phyloP scores from a whole-genome alignment of 2,888 invertebrate genomes.

The Epirrhoe tristata region DNA sequence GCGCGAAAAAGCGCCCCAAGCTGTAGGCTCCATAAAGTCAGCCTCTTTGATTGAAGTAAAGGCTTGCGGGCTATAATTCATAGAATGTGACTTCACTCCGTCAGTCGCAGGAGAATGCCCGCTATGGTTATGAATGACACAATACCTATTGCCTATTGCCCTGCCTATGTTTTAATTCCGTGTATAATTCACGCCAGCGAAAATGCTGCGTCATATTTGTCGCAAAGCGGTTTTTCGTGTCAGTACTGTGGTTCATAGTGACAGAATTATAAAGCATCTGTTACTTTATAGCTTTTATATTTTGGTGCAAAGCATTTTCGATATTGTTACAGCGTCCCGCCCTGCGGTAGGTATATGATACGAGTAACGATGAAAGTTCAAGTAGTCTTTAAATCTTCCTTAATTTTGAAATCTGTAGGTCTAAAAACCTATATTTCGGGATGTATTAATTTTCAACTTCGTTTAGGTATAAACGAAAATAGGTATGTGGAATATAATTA shows the following conservation, averaged over 20 bases:
- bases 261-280: slow-evolving; percentile 37
- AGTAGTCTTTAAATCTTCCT: no score
- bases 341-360: no score
- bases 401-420: no score
- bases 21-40: slow-evolving; percentile 4
- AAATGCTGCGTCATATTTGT: slow-evolving; percentile 39
- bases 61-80: background rate
- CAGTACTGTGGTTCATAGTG: slow-evolving; percentile 27
- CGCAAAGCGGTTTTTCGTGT: slow-evolving; percentile 40
- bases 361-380: no score
- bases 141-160: background rate
- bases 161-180: background rate
- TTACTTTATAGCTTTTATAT: slow-evolving; percentile 10
- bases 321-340: no score
- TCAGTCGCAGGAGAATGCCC: background rate
- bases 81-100: background rate
- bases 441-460: no score
- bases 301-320: background rate
- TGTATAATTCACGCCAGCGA: slow-evolving; percentile 12
- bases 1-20: background rate
- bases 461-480: no score
- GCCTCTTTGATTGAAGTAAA: slow-evolving; percentile 10
- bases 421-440: no score
- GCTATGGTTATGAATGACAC: background rate
- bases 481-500: no score